Evolutionary conservation across 2,113 vertebrate genomes (phyloP).

Genomic region (Phrynocephalus versicolor): DNA sequence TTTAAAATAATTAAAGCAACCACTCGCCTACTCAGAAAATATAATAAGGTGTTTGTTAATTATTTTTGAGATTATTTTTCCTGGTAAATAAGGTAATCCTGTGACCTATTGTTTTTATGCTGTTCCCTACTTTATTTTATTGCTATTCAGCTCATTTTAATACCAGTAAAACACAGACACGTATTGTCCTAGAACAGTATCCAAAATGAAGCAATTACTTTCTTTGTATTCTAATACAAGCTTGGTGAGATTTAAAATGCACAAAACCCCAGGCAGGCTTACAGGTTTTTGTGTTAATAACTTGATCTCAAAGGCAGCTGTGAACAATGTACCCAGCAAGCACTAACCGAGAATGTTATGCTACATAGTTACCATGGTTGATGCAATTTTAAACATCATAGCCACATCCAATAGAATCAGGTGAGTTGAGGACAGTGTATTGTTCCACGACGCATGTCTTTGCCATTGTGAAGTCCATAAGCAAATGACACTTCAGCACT

Average conservation of each 20-base stretch:
- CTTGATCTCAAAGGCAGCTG: not conserved
- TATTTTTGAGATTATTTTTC: slow-evolving; percentile 24
- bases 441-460: not conserved
- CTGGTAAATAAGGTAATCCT: slow-evolving; percentile 6
- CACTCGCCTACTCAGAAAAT: slow-evolving; percentile 32
- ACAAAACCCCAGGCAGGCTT: not conserved
- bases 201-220: not conserved
- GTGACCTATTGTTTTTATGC: slow-evolving; percentile 22
- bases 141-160: not conserved
- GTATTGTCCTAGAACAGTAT: not conserved
- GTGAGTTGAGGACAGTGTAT: not conserved
- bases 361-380: too few species aligned
- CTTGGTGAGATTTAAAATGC: not conserved
- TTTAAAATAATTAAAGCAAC: slow-evolving; percentile 11
- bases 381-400: too few species aligned
- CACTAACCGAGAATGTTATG: not conserved
- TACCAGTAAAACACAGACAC: not conserved
- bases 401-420: too few species aligned
- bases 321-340: not conserved
- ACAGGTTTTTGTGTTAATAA: not conserved
- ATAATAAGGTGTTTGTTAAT: slow-evolving; percentile 11
- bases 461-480: not conserved
- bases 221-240: not conserved
- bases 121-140: slow-evolving; percentile 11
- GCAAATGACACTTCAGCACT: not conserved